phyloP scores from a whole-genome alignment of 2,113 vertebrate species.

The Silurus glanis region DNA sequence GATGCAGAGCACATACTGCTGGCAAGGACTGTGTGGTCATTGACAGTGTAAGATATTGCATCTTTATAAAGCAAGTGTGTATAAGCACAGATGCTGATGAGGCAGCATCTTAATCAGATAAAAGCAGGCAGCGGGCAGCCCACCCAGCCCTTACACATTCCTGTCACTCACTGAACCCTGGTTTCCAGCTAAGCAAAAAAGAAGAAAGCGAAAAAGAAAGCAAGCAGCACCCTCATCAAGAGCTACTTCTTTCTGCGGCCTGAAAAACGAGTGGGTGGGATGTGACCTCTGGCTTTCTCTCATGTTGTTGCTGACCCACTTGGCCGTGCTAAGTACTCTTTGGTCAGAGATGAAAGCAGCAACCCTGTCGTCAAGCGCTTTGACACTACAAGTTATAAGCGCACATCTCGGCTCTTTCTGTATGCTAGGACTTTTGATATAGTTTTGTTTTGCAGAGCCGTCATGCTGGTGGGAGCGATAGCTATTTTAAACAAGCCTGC shows the following conservation, averaged over 20 bases:
- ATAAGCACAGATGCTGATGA: constrained; percentile 52
- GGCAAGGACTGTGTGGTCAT: not conserved
- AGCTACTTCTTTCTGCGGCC: constrained; percentile 44
- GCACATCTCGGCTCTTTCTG: constrained; percentile 3
- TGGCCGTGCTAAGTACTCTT: constrained; percentile 50
- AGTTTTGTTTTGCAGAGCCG: constrained; percentile 27
- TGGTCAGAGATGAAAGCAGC: constrained; percentile 55
- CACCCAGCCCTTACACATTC: constrained; percentile 68
- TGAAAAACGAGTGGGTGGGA: constrained; percentile 47
- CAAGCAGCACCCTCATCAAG: constrained; percentile 21
- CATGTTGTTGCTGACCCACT: constrained; percentile 54
- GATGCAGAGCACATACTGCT: not conserved
- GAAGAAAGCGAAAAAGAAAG: constrained; percentile 33
- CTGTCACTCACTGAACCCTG: constrained; percentile 69
- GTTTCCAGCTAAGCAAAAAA: constrained; percentile 54
- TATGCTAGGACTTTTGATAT: constrained; percentile 22
- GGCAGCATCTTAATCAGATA: constrained; percentile 68
- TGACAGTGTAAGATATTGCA: not conserved
- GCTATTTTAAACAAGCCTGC: constrained; percentile 25
- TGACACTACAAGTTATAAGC: constrained; percentile 32
- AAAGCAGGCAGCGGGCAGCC: constrained; percentile 56
- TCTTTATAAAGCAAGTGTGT: constrained; percentile 10
- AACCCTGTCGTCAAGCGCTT: constrained; percentile 40
- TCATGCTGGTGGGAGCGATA: constrained; percentile 18
- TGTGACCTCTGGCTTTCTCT: constrained; percentile 49